Evolutionary conservation across 2,888 invertebrate species (phyloP).

Genomic region (Tubulanus polymorphus): DNA sequence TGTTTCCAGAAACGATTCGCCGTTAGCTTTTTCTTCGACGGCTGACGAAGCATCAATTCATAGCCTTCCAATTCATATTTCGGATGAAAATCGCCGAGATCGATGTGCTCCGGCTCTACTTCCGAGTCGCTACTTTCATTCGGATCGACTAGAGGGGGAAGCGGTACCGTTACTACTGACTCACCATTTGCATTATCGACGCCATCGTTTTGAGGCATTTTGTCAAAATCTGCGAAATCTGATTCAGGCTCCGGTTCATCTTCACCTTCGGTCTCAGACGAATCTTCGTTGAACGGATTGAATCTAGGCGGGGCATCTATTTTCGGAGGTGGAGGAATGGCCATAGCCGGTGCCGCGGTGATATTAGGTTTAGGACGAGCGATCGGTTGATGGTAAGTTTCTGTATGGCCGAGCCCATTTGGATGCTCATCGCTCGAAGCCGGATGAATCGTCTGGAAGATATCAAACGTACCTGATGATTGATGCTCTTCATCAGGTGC

Average conservation of each 20-base stretch:
- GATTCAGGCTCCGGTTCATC: conserved; percentile 34
- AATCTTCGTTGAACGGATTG: conserved; percentile 53
- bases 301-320: conserved; percentile 42
- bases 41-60: conserved; percentile 91
- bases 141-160: neutral
- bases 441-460: conserved; percentile 24
- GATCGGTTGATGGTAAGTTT: neutral
- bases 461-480: conserved; percentile 32
- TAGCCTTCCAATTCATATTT: conserved; percentile 79
- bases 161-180: neutral
- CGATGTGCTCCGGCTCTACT: neutral
- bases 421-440: neutral
- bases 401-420: neutral
- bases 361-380: neutral
- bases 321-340: conserved; percentile 39
- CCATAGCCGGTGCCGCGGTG: conserved; percentile 21
- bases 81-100: conserved; percentile 82
- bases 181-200: neutral
- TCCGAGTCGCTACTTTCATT: neutral
- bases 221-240: too few species aligned
- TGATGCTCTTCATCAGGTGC: too few species aligned
- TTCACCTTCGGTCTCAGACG: conserved; percentile 43
- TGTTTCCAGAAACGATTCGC: conserved; percentile 89
- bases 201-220: neutral
- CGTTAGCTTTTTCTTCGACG: conserved; percentile 49